Percentiles rank a stretch among this genome's conserved stretches.
Evolutionary conservation across 2,888 invertebrate genomes (phyloP).

Genomic region (Epirrhoe alternata): DNA sequence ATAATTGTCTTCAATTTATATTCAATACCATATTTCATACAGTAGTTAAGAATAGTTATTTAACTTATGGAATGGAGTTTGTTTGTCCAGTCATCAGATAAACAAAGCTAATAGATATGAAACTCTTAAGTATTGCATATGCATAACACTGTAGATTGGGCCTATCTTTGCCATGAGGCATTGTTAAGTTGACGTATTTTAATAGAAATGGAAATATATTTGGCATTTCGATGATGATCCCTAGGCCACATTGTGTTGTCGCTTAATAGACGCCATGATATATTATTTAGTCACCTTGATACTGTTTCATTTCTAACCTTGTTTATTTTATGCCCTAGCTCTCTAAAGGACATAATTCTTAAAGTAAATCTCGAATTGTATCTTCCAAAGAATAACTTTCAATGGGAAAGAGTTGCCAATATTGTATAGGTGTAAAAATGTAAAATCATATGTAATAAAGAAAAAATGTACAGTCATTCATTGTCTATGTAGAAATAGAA

Average conservation of each 20-base stretch:
- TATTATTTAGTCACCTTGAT: background rate
- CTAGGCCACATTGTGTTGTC: too few relatives aligned
- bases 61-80: constrained; percentile 11
- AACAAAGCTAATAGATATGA: constrained; percentile 1
- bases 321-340: constrained; percentile 12
- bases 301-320: background rate
- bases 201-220: too few relatives aligned
- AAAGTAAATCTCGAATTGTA: constrained; percentile 46
- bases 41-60: constrained; percentile 9
- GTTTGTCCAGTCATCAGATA: constrained; percentile 8
- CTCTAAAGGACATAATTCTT: constrained; percentile 14
- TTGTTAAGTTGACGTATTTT: too few relatives aligned
- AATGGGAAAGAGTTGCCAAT: constrained; percentile 65
- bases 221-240: background rate
- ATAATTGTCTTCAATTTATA: constrained; percentile 12
- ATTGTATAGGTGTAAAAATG: constrained; percentile 59
- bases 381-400: constrained; percentile 61
- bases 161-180: background rate
- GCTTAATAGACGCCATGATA: too few relatives aligned
- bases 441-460: constrained; percentile 45
- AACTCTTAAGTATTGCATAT: background rate
- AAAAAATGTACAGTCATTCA: constrained; percentile 51
- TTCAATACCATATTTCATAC: constrained; percentile 6
- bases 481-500: constrained; percentile 31
- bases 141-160: background rate